Evolutionary conservation across 2,888 invertebrate species (phyloP).

Genomic region (Drosophila lutescens): DNA sequence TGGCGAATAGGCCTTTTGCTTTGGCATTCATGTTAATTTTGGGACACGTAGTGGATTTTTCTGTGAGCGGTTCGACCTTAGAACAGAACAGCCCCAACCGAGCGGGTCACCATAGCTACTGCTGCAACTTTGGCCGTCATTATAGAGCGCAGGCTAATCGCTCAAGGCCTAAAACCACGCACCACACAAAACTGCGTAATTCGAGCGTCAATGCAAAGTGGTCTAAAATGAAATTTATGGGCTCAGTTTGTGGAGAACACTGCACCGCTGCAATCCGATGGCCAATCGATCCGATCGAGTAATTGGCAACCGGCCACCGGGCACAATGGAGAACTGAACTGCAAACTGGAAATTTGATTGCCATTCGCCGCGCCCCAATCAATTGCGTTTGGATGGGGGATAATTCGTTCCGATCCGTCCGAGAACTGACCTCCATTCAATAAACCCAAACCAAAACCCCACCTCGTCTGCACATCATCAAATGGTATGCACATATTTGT

Average conservation of each 20-base stretch:
- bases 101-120: constrained; percentile 31
- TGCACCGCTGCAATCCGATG: constrained; percentile 16
- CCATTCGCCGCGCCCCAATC: constrained; percentile 21
- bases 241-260: constrained; percentile 26
- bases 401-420: constrained; percentile 10
- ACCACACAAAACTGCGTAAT: constrained; percentile 33
- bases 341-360: constrained; percentile 15
- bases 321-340: constrained; percentile 29
- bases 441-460: neutral
- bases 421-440: constrained; percentile 31
- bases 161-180: constrained; percentile 17
- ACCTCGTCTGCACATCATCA: constrained; percentile 28
- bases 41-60: neutral
- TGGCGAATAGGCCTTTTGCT: too few species aligned
- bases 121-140: constrained; percentile 11
- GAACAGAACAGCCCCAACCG: constrained; percentile 24
- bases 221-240: constrained; percentile 44
- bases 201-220: constrained; percentile 41
- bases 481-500: constrained; percentile 42
- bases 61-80: constrained; percentile 30
- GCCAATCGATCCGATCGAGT: constrained; percentile 41
- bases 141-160: constrained; percentile 20
- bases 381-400: constrained; percentile 9
- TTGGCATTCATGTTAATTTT: constrained; percentile 5
- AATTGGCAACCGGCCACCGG: constrained; percentile 39